These are phyloP conservation scores for Danaus plexippus DNA, from an alignment of 1,140 invertebrate species.

Conservation along the genomic window DNA sequence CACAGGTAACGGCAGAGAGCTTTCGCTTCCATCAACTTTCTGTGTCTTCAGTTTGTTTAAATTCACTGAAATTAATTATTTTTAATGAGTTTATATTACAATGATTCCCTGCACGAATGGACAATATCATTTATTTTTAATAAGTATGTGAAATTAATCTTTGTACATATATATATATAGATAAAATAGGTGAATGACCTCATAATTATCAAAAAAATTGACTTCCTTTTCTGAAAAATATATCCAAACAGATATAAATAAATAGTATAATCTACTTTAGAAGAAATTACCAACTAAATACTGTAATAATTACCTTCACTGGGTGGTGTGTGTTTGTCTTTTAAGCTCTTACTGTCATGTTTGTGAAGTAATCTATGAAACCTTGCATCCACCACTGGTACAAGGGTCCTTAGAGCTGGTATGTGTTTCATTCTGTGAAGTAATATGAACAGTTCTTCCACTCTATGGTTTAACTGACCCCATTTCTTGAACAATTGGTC, in stretches of 20 bases:
- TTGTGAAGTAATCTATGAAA: constrained; percentile 47
- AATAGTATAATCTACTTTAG: no score
- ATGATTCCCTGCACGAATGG: no score
- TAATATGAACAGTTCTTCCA: constrained; percentile 82
- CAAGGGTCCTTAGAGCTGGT: constrained; percentile 78
- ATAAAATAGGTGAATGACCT: no score
- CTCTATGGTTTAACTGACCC: constrained; percentile 85
- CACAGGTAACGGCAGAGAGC: constrained; percentile 45
- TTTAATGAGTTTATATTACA: no score
- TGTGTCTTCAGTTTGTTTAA: constrained; percentile 30
- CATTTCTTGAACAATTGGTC: constrained; percentile 82
- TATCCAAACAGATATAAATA: no score
- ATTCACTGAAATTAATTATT: constrained; percentile 33
- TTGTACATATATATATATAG: no score
- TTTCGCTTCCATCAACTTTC: constrained; percentile 33
- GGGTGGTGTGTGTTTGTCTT: constrained; percentile 23
- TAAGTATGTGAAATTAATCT: no score
- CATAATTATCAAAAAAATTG: no score
- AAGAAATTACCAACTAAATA: not conserved
- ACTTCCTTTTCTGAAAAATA: no score
- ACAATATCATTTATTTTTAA: no score
- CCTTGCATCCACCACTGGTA: constrained; percentile 45
- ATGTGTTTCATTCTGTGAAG: constrained; percentile 81
- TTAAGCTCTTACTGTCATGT: constrained; percentile 32
- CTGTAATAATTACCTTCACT: constrained; percentile 20